Evolutionary conservation across 1,140 invertebrate genomes (phyloP).

Genomic region (Chlorops oryzae): DNA sequence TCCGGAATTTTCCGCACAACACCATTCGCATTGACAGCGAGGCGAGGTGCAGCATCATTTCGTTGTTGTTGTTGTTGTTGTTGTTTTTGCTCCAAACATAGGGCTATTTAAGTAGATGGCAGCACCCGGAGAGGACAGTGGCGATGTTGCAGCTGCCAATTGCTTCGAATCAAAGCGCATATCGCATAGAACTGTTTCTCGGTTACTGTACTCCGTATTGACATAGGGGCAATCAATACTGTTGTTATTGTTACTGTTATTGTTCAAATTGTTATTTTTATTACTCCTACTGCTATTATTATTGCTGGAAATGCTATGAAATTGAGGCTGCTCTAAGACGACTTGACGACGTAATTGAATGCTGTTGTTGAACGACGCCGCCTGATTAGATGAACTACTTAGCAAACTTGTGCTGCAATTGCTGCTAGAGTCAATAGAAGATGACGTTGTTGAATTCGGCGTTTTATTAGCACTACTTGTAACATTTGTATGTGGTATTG

Average conservation of each 20-base stretch:
- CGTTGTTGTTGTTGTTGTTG: neutral
- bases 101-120: constrained; percentile 32
- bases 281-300: no score
- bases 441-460: no score
- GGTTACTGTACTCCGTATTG: constrained; percentile 40
- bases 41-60: constrained; percentile 15
- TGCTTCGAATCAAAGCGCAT: constrained; percentile 32
- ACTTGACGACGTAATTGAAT: neutral
- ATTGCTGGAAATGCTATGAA: constrained; percentile 7
- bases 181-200: constrained; percentile 36
- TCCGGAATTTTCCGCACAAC: constrained; percentile 42
- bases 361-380: no score
- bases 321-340: neutral
- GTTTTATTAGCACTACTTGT: no score
- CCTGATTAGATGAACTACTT: no score
- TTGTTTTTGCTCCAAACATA: constrained; percentile 13
- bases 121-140: constrained; percentile 34
- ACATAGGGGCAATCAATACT: constrained; percentile 39
- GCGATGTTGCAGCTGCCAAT: constrained; percentile 26
- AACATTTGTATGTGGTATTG: no score
- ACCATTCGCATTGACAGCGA: constrained; percentile 35
- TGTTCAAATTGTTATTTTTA: no score
- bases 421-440: no score
- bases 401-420: no score
- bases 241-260: no score